Percentiles rank a stretch among this genome's conserved stretches.
phyloP scores from a whole-genome alignment of 2,888 invertebrate genomes.

The Parochlus steinenii region DNA sequence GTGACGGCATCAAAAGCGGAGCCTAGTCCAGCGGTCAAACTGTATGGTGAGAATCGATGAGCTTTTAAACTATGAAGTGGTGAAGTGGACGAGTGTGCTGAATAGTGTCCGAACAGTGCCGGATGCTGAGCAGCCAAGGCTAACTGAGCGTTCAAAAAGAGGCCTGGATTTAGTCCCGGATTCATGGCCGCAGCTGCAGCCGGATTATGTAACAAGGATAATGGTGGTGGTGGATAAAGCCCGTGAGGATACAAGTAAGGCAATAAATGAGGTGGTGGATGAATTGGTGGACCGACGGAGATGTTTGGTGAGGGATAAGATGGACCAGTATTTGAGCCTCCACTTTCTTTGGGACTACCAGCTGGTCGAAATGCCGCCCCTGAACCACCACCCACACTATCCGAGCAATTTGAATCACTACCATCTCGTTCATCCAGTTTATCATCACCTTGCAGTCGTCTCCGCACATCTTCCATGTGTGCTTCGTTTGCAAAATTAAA shows the following conservation, averaged over 20 bases:
- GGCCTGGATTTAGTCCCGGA: conserved; percentile 58
- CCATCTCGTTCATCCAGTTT: conserved; percentile 49
- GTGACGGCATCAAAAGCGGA: conserved; percentile 84
- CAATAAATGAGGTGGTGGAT: conserved; percentile 72
- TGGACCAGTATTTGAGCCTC: conserved; percentile 32
- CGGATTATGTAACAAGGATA: conserved; percentile 42
- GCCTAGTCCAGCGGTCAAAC: conserved; percentile 58
- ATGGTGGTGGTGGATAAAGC: conserved; percentile 65
- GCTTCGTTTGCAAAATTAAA: conserved; percentile 28
- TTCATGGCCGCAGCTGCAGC: conserved; percentile 37
- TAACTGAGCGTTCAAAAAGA: conserved; percentile 77
- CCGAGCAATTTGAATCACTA: conserved; percentile 58
- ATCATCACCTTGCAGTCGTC: conserved; percentile 32
- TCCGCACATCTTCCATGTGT: conserved; percentile 12
- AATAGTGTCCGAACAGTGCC: conserved; percentile 51
- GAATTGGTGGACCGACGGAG: conserved; percentile 83
- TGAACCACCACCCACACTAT: conserved; percentile 35
- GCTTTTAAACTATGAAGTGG: conserved; percentile 53
- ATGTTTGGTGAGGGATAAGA: conserved; percentile 81
- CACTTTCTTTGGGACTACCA: conserved; percentile 35
- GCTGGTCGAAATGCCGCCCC: conserved; percentile 31
- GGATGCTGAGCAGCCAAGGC: conserved; percentile 80
- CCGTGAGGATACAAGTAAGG: conserved; percentile 88
- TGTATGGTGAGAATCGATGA: conserved; percentile 81
- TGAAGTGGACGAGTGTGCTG: conserved; percentile 49